Evolutionary conservation across 2,888 invertebrate species (phyloP).

Genomic region (Eristalis tenax): DNA sequence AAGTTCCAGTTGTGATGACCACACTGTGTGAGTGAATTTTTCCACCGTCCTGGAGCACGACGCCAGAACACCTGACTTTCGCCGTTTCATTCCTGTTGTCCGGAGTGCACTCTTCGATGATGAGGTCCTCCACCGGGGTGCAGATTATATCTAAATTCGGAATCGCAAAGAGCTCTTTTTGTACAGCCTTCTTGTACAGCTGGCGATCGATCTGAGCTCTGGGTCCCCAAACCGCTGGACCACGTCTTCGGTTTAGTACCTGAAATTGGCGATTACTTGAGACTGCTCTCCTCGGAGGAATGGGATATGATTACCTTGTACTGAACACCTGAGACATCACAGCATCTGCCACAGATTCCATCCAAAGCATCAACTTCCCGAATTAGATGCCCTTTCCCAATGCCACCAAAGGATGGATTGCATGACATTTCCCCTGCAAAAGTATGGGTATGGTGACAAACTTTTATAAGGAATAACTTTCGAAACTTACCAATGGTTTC

Average conservation of each 20-base stretch:
- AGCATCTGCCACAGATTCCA: conserved; percentile 90
- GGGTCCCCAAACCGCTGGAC: conserved; percentile 94
- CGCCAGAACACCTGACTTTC: conserved; percentile 75
- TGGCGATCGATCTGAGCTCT: conserved; percentile 93
- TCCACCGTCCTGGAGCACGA: conserved; percentile 82
- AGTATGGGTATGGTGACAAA: not conserved
- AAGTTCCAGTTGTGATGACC: conserved; percentile 93
- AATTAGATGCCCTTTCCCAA: conserved; percentile 94
- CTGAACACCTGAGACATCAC: conserved; percentile 90
- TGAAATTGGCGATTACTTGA: conserved; percentile 69
- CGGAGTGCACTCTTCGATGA: conserved; percentile 80
- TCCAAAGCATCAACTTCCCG: conserved; percentile 94
- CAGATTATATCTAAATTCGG: conserved; percentile 86
- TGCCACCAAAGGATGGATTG: conserved; percentile 96
- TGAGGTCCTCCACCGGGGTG: conserved; percentile 90
- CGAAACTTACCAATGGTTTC: conserved; percentile 86
- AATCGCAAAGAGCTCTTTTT: conserved; percentile 86
- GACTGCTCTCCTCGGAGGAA: not conserved
- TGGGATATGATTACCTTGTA: conserved; percentile 84
- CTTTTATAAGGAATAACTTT: conserved; percentile 27
- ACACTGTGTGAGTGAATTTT: conserved; percentile 85
- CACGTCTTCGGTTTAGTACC: conserved; percentile 90
- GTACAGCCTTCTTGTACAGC: conserved; percentile 89
- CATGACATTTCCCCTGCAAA: conserved; percentile 93
- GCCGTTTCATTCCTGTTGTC: conserved; percentile 29